phyloP scores from a whole-genome alignment of 1,140 invertebrate genomes.

The Stegodyphus dumicola region DNA sequence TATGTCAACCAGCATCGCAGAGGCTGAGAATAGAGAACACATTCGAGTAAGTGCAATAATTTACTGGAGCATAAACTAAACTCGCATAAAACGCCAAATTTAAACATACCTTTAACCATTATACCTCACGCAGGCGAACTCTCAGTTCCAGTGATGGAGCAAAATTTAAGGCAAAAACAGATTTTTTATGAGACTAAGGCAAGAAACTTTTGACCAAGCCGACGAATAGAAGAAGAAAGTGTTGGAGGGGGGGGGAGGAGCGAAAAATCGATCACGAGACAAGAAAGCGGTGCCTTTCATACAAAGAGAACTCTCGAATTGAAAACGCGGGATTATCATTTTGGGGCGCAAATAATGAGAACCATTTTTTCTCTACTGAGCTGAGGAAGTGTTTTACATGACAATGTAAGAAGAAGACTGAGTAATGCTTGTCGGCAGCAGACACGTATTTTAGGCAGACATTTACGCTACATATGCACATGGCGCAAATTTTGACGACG shows the following conservation, averaged over 20 bases:
- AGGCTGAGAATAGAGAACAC: too few relatives aligned
- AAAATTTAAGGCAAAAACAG: background rate
- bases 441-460: constrained; percentile 4
- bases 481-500: too few relatives aligned
- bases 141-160: background rate
- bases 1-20: too few relatives aligned
- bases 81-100: background rate
- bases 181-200: background rate
- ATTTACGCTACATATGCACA: too few relatives aligned
- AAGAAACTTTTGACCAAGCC: constrained; percentile 32
- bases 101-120: background rate
- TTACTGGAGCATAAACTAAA: too few relatives aligned
- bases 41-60: too few relatives aligned
- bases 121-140: background rate
- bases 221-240: background rate
- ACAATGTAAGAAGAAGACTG: constrained; percentile 35
- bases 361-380: constrained; percentile 9
- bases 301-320: constrained; percentile 48
- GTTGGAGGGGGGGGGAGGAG: background rate
- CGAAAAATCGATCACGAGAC: constrained; percentile 47
- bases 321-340: constrained; percentile 52
- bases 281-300: constrained; percentile 33
- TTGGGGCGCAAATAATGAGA: constrained; percentile 53
- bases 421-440: constrained; percentile 42
- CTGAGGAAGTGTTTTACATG: constrained; percentile 55